Conservation (phyloP, 2,797 vertebrate species). For the Sebastes iracundus region DNA sequence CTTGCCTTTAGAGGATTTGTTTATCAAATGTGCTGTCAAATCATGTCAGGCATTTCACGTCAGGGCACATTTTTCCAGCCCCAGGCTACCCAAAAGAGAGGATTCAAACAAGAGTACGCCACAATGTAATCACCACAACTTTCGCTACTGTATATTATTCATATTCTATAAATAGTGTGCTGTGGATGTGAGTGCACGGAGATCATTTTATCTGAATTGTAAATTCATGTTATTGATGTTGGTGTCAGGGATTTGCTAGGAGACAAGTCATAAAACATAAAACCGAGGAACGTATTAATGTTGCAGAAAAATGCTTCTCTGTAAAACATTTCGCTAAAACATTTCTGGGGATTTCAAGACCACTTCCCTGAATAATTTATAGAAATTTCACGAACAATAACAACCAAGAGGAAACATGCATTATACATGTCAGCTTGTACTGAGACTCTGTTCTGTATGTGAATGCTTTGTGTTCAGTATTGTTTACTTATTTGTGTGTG, state of each 20-base stretch:
- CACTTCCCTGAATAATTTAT: constrained; percentile 80
- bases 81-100: constrained; percentile 64
- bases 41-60: constrained; percentile 66
- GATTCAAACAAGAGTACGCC: constrained; percentile 51
- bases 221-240: constrained; percentile 67
- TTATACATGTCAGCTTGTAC: constrained; percentile 73
- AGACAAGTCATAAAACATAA: constrained; percentile 59
- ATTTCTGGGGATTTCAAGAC: constrained; percentile 74
- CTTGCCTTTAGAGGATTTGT: constrained; percentile 80
- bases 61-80: constrained; percentile 68
- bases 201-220: constrained; percentile 67
- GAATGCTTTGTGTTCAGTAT: constrained; percentile 18
- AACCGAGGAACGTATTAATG: constrained; percentile 60
- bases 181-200: constrained; percentile 21
- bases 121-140: constrained; percentile 63
- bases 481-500: constrained; percentile 40
- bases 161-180: constrained; percentile 59
- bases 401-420: constrained; percentile 67
- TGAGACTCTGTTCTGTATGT: constrained; percentile 49
- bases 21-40: constrained; percentile 84
- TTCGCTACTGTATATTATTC: constrained; percentile 55
- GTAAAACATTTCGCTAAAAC: constrained; percentile 75
- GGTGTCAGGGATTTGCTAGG: constrained; percentile 46
- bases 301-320: constrained; percentile 64
- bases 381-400: constrained; percentile 79